Evolutionary conservation across 2,113 vertebrate species (phyloP).

Genomic region (Apteryx owenii): DNA sequence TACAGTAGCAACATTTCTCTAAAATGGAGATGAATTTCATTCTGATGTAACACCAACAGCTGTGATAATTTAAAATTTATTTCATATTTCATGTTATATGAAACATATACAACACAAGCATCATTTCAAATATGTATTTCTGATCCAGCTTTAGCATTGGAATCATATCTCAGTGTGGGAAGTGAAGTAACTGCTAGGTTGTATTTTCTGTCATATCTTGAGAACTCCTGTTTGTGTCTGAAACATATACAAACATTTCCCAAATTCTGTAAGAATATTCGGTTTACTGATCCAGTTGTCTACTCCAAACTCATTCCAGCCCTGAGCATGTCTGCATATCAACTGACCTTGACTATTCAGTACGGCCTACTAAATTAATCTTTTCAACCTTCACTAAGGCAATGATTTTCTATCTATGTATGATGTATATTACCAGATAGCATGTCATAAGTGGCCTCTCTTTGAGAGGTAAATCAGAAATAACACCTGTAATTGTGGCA

Average conservation of each 20-base stretch:
- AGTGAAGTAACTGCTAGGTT: not conserved
- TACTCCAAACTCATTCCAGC: not conserved
- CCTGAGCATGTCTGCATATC: not conserved
- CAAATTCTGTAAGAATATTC: not conserved
- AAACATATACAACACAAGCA: not conserved
- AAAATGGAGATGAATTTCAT: not conserved
- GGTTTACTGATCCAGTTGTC: not conserved
- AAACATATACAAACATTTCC: not conserved
- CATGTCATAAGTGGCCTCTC: rapidly evolving
- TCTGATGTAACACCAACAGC: not conserved
- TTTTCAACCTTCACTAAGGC: not conserved
- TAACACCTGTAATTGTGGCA: not conserved
- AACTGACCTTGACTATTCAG: not conserved
- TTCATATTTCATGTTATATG: not conserved
- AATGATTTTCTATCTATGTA: not conserved
- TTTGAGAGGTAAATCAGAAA: not conserved
- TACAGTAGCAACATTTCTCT: not conserved
- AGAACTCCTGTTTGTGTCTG: not conserved
- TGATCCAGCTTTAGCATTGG: not conserved
- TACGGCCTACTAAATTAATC: not conserved
- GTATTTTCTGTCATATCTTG: not conserved
- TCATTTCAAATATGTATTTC: not conserved
- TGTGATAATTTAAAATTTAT: not conserved
- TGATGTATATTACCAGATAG: not conserved
- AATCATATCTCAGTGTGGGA: not conserved